Evolutionary conservation across 2,797 vertebrate genomes (phyloP).

Genomic region (Diplodus puntazzo): DNA sequence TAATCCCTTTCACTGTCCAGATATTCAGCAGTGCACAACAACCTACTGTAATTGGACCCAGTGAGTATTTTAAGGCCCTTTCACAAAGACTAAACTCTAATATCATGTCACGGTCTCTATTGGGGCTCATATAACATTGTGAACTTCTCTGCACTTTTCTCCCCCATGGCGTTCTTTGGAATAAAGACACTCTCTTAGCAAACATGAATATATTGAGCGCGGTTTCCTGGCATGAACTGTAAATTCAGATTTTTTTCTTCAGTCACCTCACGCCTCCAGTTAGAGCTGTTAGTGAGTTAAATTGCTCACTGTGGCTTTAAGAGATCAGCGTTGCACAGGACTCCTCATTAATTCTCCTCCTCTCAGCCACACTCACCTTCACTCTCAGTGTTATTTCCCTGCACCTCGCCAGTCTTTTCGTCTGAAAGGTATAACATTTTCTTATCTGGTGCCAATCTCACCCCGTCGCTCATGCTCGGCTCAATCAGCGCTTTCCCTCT

Average conservation of each 20-base stretch:
- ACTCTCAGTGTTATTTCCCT: conserved; percentile 3
- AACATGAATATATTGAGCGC: neutral
- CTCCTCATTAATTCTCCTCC: conserved; percentile 36
- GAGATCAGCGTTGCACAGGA: conserved; percentile 26
- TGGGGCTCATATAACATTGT: neutral
- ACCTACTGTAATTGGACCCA: conserved; percentile 42
- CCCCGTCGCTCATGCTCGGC: neutral
- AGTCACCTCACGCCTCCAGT: conserved; percentile 10
- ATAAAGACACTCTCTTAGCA: neutral
- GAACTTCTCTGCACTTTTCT: conserved; percentile 6
- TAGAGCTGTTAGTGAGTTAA: conserved; percentile 13
- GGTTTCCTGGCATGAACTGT: neutral
- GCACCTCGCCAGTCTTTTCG: neutral
- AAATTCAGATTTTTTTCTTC: neutral
- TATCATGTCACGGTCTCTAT: neutral
- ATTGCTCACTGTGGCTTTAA: conserved; percentile 21
- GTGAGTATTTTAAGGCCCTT: neutral
- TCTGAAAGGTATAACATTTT: conserved; percentile 18
- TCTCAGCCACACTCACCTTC: conserved; percentile 16
- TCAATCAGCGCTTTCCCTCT: neutral
- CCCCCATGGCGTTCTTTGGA: neutral
- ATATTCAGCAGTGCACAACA: neutral
- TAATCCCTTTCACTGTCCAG: conserved; percentile 1
- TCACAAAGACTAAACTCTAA: conserved; percentile 4
- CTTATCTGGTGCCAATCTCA: neutral